Percentiles rank a stretch among this genome's conserved stretches.
Conservation (phyloP, 2,888 invertebrate genomes). For the Tetranychus piercei region DNA sequence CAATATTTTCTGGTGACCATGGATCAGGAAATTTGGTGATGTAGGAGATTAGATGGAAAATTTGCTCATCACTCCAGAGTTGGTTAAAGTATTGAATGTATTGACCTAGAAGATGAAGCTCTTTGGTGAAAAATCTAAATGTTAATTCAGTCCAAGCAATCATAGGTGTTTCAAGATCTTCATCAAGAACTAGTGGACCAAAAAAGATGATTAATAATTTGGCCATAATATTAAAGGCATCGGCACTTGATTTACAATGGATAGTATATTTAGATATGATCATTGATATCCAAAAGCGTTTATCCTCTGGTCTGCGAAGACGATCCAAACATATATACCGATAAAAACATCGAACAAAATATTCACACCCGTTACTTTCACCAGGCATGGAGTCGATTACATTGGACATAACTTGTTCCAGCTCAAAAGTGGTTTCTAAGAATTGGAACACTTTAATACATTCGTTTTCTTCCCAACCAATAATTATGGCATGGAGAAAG, state of each 20-base stretch:
- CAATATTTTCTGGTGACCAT: slow-evolving; percentile 9
- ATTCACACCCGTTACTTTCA: neutral
- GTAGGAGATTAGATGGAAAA: neutral
- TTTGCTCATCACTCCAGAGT: neutral
- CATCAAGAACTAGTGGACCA: neutral
- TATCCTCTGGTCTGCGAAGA: neutral
- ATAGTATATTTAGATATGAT: neutral
- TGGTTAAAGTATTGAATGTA: neutral
- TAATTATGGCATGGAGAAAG: neutral
- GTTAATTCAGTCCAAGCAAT: slow-evolving; percentile 4
- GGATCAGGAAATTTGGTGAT: slow-evolving; percentile 7
- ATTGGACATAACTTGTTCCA: neutral
- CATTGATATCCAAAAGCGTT: neutral
- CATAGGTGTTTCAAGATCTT: neutral
- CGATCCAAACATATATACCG: neutral
- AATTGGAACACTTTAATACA: neutral
- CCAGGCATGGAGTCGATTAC: neutral
- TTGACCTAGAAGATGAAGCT: neutral
- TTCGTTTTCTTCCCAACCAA: slow-evolving; percentile 9
- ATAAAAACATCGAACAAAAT: slow-evolving; percentile 7
- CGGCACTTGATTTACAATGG: neutral
- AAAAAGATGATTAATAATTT: neutral
- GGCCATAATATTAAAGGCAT: neutral
- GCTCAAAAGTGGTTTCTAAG: neutral
- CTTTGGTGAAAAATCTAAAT: neutral